These are phyloP conservation scores for Argynnis bischoffii DNA, from an alignment of 2,888 invertebrate species.

Conservation along the genomic window DNA sequence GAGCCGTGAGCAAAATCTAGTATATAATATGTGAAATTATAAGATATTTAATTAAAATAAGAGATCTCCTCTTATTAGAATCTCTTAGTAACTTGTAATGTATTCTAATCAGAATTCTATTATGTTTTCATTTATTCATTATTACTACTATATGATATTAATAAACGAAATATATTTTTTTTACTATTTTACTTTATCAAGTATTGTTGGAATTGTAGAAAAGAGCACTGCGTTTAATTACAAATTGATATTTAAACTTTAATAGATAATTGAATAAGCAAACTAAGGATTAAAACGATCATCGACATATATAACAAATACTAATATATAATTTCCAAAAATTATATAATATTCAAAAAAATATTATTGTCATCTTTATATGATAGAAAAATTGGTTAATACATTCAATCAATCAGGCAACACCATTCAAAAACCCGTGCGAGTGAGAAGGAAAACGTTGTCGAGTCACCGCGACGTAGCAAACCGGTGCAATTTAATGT, in stretches of 20 bases:
- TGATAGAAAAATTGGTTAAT: not conserved
- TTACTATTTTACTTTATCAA: too few species aligned
- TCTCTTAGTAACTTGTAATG: not conserved
- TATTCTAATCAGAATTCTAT: not conserved
- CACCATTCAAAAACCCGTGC: conserved; percentile 47
- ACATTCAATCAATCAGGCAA: conserved; percentile 24
- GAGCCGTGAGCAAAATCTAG: too few species aligned
- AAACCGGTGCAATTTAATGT: conserved; percentile 60
- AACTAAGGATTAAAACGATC: too few species aligned
- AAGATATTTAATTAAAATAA: not conserved
- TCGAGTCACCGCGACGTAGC: conserved; percentile 55
- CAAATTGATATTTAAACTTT: too few species aligned
- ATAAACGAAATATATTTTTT: too few species aligned
- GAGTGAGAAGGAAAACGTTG: conserved; percentile 72
- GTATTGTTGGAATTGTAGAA: too few species aligned
- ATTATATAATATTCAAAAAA: too few species aligned
- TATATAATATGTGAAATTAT: not conserved
- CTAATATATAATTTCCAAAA: too few species aligned
- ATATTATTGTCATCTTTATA: not conserved
- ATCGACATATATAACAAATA: too few species aligned
- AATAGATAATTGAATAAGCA: too few species aligned
- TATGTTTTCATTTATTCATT: not conserved
- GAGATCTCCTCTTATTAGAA: conserved; percentile 6
- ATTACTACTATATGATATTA: not conserved
- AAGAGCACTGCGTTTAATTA: too few species aligned